These are phyloP conservation scores for Neoniphon sammara DNA, from an alignment of 2,797 vertebrate species.

Conservation along the genomic window DNA sequence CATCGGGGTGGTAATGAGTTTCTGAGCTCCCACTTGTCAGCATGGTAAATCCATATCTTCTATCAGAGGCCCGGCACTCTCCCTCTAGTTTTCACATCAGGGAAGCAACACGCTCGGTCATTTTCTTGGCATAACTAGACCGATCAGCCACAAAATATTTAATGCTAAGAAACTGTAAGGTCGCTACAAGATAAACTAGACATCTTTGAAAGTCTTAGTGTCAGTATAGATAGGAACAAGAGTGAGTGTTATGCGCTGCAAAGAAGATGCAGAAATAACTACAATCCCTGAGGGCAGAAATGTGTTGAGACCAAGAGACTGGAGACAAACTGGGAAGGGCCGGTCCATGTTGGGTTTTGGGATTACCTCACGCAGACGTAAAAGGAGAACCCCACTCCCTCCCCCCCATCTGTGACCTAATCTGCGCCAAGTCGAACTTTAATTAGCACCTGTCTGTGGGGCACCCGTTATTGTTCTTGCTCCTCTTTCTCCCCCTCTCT, in stretches of 20 bases:
- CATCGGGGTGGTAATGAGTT: conserved; percentile 70
- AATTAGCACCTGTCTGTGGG: conserved; percentile 70
- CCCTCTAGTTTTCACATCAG: conserved; percentile 39
- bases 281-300: conserved; percentile 37
- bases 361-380: conserved; percentile 75
- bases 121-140: conserved; percentile 7
- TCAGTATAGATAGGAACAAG: conserved; percentile 1
- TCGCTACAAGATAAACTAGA: background rate
- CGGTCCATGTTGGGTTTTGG: conserved; percentile 61
- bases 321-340: conserved; percentile 65
- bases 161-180: conserved; percentile 14
- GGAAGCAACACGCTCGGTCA: conserved; percentile 12
- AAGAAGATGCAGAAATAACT: conserved; percentile 20
- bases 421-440: conserved; percentile 69
- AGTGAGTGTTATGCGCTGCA: conserved; percentile 8
- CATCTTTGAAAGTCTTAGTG: conserved; percentile 1
- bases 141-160: conserved; percentile 23
- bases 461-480: conserved; percentile 55
- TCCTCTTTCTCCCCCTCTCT: conserved; percentile 34
- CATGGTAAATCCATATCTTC: conserved; percentile 62
- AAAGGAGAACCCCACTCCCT: conserved; percentile 46
- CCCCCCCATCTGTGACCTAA: conserved; percentile 62
- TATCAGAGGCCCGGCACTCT: conserved; percentile 40
- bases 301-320: conserved; percentile 47
- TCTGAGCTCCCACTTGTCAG: conserved; percentile 67